Conservation (phyloP, 2,113 vertebrate species). For the Heterocephalus glaber region DNA sequence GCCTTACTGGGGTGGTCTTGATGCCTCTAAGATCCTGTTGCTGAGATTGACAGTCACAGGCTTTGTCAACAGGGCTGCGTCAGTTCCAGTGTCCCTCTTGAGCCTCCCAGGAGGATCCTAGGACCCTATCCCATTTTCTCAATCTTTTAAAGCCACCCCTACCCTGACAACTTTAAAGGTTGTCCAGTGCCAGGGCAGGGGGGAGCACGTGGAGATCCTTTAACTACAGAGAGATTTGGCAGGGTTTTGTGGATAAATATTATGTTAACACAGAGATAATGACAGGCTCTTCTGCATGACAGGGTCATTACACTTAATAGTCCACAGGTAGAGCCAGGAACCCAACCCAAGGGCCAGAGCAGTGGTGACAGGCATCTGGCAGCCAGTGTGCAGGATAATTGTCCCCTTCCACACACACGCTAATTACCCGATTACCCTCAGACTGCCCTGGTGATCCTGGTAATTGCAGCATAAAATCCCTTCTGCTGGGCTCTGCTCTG, state of each 20-base stretch:
- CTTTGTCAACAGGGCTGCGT: neutral
- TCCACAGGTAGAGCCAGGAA: conserved; percentile 81
- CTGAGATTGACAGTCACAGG: neutral
- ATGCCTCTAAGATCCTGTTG: neutral
- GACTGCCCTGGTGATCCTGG: conserved; percentile 53
- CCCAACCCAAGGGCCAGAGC: conserved; percentile 76
- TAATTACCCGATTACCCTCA: conserved; percentile 76
- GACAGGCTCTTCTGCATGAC: conserved; percentile 81
- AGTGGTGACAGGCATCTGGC: conserved; percentile 79
- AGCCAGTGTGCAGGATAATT: conserved; percentile 68
- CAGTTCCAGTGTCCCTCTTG: neutral
- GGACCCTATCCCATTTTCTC: neutral
- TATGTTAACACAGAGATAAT: conserved; percentile 78
- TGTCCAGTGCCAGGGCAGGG: neutral
- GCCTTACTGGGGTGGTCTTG: neutral
- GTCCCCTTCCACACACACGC: conserved; percentile 56
- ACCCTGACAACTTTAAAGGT: neutral
- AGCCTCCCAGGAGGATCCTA: neutral
- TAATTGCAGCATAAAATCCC: conserved; percentile 50
- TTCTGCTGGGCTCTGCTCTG: neutral
- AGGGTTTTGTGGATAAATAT: conserved; percentile 75
- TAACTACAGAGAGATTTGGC: conserved; percentile 61
- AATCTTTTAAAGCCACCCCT: neutral
- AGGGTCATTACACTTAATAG: conserved; percentile 84
- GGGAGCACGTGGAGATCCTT: neutral